These are phyloP conservation scores for Pristionchus pacificus DNA, from an alignment of 1,140 invertebrate species.

Conservation along the genomic window DNA sequence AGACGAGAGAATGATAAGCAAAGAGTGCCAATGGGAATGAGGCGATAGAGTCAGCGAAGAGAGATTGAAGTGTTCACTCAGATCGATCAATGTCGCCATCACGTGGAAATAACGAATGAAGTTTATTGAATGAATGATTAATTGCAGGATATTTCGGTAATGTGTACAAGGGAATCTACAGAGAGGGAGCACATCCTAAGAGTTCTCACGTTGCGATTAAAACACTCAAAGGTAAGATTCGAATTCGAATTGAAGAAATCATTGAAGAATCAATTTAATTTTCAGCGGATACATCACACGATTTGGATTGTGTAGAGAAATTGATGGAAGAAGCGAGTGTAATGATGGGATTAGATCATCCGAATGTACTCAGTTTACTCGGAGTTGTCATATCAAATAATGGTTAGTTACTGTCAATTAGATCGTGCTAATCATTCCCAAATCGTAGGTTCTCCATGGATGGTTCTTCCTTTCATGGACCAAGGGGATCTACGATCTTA, in stretches of 20 bases:
- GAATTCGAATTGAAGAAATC: not conserved
- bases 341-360: slow-evolving; percentile 50
- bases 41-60: not conserved
- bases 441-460: slow-evolving; percentile 53
- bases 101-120: too few relatives aligned
- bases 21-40: not conserved
- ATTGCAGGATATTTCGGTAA: slow-evolving; percentile 49
- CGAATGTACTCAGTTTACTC: slow-evolving; percentile 38
- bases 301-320: slow-evolving; percentile 45
- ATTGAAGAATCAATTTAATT: not conserved
- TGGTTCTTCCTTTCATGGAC: slow-evolving; percentile 51
- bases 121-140: too few relatives aligned
- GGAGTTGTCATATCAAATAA: slow-evolving; percentile 5
- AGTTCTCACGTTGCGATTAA: slow-evolving; percentile 43
- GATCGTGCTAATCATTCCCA: slow-evolving; percentile 36
- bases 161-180: slow-evolving; percentile 43
- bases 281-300: slow-evolving; percentile 39
- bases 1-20: not conserved
- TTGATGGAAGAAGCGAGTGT: slow-evolving; percentile 52
- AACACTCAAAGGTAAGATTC: slow-evolving; percentile 39
- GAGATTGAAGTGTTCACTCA: not conserved
- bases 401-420: slow-evolving; percentile 4
- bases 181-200: too few relatives aligned
- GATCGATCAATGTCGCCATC: too few relatives aligned
- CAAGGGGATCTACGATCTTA: slow-evolving; percentile 49